Percentiles rank a stretch among this genome's conserved stretches.
phyloP scores from a whole-genome alignment of 2,113 vertebrate genomes.

The Sylvietta virens region DNA sequence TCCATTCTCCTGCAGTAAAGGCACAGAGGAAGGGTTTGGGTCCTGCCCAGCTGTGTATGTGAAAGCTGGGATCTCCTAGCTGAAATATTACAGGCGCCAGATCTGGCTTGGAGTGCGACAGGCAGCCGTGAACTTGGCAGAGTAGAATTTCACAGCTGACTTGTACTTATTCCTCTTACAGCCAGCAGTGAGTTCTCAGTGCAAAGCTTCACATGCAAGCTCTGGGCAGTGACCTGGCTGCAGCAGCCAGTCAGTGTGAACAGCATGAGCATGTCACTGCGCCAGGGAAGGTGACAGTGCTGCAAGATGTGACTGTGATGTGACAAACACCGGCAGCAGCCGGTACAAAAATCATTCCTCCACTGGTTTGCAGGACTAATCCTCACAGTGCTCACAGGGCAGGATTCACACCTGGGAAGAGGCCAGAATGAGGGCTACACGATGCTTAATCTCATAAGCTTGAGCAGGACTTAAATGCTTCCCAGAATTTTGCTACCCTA shows the following conservation, averaged over 20 bases:
- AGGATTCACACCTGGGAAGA: neutral
- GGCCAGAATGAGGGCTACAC: neutral
- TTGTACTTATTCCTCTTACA: neutral
- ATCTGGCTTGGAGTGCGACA: neutral
- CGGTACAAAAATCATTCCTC: neutral
- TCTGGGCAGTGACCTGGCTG: neutral
- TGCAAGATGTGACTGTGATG: neutral
- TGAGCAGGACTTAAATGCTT: neutral
- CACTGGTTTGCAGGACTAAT: neutral
- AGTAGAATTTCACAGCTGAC: neutral
- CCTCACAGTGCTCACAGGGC: neutral
- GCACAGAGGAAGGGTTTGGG: neutral
- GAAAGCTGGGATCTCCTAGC: neutral
- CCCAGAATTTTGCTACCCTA: neutral
- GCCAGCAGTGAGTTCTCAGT: neutral
- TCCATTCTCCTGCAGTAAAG: neutral
- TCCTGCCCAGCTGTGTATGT: neutral
- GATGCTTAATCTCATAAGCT: neutral
- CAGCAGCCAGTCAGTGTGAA: accelerated
- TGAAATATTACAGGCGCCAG: neutral
- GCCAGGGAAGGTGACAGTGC: neutral
- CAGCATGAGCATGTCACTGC: accelerated
- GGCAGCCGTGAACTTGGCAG: neutral
- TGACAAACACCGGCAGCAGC: accelerated
- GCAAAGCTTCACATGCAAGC: neutral